Evolutionary conservation across 2,797 vertebrate genomes (phyloP).

Genomic region (Enteromius paludinosus): DNA sequence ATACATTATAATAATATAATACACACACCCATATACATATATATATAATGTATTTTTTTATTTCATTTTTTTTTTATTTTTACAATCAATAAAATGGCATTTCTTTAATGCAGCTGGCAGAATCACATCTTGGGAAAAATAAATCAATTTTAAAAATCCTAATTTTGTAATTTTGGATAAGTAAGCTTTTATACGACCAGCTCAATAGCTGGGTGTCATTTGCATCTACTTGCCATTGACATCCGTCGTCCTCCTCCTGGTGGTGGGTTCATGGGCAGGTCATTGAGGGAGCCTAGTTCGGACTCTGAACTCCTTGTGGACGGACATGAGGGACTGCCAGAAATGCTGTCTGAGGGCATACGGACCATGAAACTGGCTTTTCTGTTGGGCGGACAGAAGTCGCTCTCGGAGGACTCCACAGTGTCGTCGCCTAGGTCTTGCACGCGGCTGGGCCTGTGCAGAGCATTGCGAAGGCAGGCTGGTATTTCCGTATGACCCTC

Average conservation of each 20-base stretch:
- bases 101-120: background rate
- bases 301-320: constrained; percentile 79
- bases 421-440: constrained; percentile 71
- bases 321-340: constrained; percentile 79
- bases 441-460: constrained; percentile 66
- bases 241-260: constrained; percentile 80
- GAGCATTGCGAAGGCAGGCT: constrained; percentile 43
- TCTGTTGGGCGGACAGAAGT: constrained; percentile 72
- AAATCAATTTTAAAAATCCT: no score
- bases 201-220: constrained; percentile 48
- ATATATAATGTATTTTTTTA: no score
- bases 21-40: no score
- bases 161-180: no score
- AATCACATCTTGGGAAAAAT: background rate
- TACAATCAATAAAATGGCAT: background rate
- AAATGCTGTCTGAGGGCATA: constrained; percentile 81
- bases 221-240: constrained; percentile 87
- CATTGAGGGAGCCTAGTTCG: constrained; percentile 78
- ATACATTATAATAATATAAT: no score
- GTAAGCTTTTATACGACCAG: background rate
- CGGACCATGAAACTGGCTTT: constrained; percentile 86
- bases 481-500: constrained; percentile 68
- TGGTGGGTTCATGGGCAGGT: constrained; percentile 78
- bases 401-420: constrained; percentile 77
- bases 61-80: no score